Conservation (phyloP, 2,888 invertebrate genomes). For the Lysandra coridon region DNA sequence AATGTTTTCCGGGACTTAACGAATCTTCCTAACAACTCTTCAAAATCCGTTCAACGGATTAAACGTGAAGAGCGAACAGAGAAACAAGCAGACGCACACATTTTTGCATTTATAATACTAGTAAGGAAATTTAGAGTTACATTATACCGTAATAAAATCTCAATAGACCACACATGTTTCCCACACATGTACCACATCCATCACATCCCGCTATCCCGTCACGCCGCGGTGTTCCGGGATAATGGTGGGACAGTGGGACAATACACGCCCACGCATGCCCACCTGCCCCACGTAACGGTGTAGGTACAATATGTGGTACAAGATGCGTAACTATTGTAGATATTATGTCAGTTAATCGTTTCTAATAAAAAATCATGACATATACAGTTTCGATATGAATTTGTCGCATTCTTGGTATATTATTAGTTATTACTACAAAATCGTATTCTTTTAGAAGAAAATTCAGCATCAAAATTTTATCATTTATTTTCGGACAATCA, state of each 20-base stretch:
- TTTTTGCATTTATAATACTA: neutral
- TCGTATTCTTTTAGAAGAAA: too few relatives aligned
- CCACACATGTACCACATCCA: conserved; percentile 1
- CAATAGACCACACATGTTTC: conserved; percentile 1
- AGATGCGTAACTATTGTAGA: neutral
- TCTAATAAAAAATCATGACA: too few relatives aligned
- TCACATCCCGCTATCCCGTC: conserved; percentile 18
- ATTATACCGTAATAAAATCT: neutral
- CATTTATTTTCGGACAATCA: too few relatives aligned
- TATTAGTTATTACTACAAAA: too few relatives aligned
- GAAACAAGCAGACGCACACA: too few relatives aligned
- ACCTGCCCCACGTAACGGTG: conserved; percentile 1
- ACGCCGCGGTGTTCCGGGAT: neutral
- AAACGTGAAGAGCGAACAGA: too few relatives aligned
- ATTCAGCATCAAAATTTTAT: too few relatives aligned
- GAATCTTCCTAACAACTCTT: too few relatives aligned
- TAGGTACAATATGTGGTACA: neutral
- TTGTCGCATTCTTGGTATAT: too few relatives aligned
- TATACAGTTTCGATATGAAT: too few relatives aligned
- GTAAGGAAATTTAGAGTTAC: neutral
- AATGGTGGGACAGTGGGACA: neutral
- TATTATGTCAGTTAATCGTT: neutral
- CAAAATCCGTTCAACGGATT: too few relatives aligned
- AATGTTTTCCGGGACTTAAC: too few relatives aligned
- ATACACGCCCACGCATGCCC: conserved; percentile 16